These are phyloP conservation scores for Oasisia sp. DNA, from an alignment of 2,888 invertebrate genomes.

Conservation along the genomic window DNA sequence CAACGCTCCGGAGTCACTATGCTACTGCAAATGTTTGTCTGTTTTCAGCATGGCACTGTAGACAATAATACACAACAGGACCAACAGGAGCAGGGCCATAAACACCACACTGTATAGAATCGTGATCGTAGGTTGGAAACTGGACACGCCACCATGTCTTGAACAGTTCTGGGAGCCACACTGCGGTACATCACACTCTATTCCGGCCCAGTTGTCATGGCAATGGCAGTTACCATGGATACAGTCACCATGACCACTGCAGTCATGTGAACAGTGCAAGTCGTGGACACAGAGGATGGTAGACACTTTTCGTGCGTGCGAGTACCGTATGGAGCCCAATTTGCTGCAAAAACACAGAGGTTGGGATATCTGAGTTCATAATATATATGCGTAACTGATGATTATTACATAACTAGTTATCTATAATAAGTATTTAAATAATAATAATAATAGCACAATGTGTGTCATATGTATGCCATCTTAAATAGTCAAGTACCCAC, in stretches of 20 bases:
- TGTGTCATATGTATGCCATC: not conserved
- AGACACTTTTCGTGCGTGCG: slow-evolving; percentile 57
- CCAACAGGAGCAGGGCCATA: too few species aligned
- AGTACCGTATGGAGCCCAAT: slow-evolving; percentile 39
- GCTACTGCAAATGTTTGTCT: not conserved
- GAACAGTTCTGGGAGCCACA: slow-evolving; percentile 56
- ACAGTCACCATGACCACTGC: slow-evolving; percentile 60
- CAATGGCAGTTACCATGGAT: slow-evolving; percentile 58
- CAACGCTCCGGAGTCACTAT: too few species aligned
- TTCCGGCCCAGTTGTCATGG: slow-evolving; percentile 56
- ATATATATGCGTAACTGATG: not conserved
- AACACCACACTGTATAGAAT: too few species aligned
- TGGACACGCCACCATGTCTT: slow-evolving; percentile 48
- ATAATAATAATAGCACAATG: not conserved
- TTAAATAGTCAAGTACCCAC: not conserved
- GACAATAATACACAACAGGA: too few species aligned
- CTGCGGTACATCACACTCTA: slow-evolving; percentile 52
- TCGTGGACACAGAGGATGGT: slow-evolving; percentile 63
- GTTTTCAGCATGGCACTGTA: too few species aligned
- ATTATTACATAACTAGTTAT: not conserved
- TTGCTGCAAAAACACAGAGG: not conserved
- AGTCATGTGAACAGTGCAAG: slow-evolving; percentile 55
- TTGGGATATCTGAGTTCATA: not conserved
- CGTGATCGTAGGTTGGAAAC: too few species aligned
- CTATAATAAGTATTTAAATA: not conserved